A percentile compares a stretch with the other conserved stretches of the same genome.
phyloP scores from a whole-genome alignment of 1,140 invertebrate species.

The Bombus sibiricus region DNA sequence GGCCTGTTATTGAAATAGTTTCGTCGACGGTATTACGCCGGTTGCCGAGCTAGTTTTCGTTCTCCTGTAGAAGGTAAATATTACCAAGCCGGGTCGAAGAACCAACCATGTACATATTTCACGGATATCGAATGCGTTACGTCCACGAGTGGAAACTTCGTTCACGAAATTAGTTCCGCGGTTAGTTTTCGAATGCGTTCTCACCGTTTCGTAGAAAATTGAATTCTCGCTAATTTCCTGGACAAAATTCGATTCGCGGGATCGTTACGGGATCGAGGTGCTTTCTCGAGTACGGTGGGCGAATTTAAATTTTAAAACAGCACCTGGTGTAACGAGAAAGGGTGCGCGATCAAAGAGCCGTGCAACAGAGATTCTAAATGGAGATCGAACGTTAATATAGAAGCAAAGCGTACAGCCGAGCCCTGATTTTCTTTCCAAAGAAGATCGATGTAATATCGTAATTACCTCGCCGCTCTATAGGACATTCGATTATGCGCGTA shows the following conservation, averaged over 20 bases:
- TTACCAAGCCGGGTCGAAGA: neutral
- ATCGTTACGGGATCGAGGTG: too few relatives aligned
- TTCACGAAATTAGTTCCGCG: constrained; percentile 22
- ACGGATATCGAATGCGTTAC: neutral
- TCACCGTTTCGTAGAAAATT: neutral
- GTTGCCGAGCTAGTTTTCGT: neutral
- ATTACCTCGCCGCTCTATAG: neutral
- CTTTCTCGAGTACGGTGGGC: too few relatives aligned
- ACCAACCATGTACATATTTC: neutral
- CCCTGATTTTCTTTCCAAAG: neutral
- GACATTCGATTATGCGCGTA: constrained; percentile 11
- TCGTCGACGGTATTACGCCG: constrained; percentile 40
- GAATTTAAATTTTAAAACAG: neutral
- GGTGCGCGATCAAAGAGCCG: neutral
- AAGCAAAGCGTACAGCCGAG: neutral
- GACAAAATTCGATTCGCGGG: neutral
- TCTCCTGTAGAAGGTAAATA: constrained; percentile 38
- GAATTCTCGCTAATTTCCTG: neutral
- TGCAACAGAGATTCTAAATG: neutral
- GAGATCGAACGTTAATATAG: neutral
- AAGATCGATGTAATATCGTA: constrained; percentile 4
- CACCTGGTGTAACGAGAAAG: neutral
- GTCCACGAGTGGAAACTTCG: constrained; percentile 13
- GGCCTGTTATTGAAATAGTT: constrained; percentile 62
- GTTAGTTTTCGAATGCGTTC: neutral